Base-by-base conservation (phyloP, 2,888 invertebrate genomes). In the Gasteruption jaculator region DNA sequence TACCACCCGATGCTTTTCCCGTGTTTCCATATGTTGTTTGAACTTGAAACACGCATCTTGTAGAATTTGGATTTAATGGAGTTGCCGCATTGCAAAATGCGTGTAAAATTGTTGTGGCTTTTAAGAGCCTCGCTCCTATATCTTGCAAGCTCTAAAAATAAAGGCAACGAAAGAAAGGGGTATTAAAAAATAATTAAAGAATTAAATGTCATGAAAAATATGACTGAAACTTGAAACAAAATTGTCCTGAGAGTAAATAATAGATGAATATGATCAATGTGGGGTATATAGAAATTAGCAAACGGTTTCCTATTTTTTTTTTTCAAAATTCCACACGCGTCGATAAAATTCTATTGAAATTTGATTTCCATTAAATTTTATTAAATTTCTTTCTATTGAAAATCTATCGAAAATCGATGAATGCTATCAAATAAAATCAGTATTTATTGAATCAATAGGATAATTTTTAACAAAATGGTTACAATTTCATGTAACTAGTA, bases 1-100 rank as follows among this genome's bases (percentile, higher is more conserved):
- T 83, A 3, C 88, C 92, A 5, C 92, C 93, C 41, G 89, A 89
- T 43, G 91, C 77, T 74, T 91, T 93, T 29, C 92, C 92, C 6
- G 86, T 85, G n/a, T 81, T 79, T 6, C 83, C 81, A 68, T 86
- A 94, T 6, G 90, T 88, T 45, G 92, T 76, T 71, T 90, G 89
- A 8, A 86, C 77, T 68, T 86, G 85, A 46, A 88, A 72, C 20
- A 87, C 79, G 56, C 85, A 88, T 58, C 94, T 80, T 1, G 93
- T 93, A 1, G 93, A 91, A 68, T 91, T 83, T 15, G 81, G 76
- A 69, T 93, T 92, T 36, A 87, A 76, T 1, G 88, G 86, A 0
- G 93, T 93, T 4, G 86, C 84, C 4, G 92, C 90, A 65, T 88
- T 88, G 11, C 86, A 85, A 54, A 93, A 78, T 15, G 85, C 79